Evolutionary conservation across 64 coral and sea anemone species (phyloP).

Genomic region (Pocillopora verrucosa): DNA sequence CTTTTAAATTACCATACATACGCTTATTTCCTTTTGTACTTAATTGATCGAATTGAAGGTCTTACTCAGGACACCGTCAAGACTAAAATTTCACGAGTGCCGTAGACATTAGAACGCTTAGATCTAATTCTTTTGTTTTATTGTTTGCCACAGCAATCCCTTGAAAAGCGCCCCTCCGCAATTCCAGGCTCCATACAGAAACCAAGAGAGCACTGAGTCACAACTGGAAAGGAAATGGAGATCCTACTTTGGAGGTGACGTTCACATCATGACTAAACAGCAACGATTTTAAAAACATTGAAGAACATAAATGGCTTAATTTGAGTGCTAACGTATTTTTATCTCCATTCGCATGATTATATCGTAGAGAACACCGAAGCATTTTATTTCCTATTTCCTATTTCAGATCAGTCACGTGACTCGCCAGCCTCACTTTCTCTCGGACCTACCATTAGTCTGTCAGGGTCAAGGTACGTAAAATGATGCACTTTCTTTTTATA

Average conservation of each 20-base stretch:
- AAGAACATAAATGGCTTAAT: too few species aligned
- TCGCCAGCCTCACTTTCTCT: conserved; percentile 56
- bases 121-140: background rate
- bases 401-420: conserved; percentile 58
- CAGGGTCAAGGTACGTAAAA: conserved; percentile 38
- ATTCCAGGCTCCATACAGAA: conserved; percentile 40
- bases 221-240: conserved; percentile 83
- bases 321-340: too few species aligned
- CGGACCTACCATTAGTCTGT: conserved; percentile 24
- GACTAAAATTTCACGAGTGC: too few species aligned
- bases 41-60: too few species aligned
- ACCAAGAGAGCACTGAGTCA: conserved; percentile 60
- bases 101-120: background rate
- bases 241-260: conserved; percentile 87
- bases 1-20: too few species aligned
- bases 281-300: too few species aligned
- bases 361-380: too few species aligned
- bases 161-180: conserved; percentile 7
- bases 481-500: background rate
- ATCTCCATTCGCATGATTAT: too few species aligned
- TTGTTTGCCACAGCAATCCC: conserved; percentile 14
- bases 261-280: background rate
- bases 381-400: background rate
- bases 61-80: too few species aligned
- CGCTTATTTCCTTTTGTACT: too few species aligned